Conservation (phyloP, 2,888 invertebrate genomes). For the Sisyra terminalis region DNA sequence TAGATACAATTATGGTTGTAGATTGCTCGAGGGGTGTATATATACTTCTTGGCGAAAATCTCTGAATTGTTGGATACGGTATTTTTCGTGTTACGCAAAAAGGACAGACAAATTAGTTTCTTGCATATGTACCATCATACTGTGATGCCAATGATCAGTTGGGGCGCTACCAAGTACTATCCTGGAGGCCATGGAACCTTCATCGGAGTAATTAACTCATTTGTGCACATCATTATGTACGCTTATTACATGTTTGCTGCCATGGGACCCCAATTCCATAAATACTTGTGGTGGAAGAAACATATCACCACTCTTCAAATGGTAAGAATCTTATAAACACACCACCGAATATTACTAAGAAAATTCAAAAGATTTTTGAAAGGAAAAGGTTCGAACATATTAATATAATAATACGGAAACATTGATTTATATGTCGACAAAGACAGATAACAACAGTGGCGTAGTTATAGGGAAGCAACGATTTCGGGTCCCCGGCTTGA, state of each 20-base stretch:
- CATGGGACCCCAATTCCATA: slow-evolving; percentile 53
- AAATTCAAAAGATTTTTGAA: too few relatives aligned
- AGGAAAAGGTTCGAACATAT: too few relatives aligned
- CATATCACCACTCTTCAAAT: slow-evolving; percentile 67
- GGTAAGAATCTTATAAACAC: slow-evolving; percentile 31
- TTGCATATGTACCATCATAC: slow-evolving; percentile 90
- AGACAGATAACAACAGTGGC: too few relatives aligned
- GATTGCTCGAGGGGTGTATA: slow-evolving; percentile 58
- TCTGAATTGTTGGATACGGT: slow-evolving; percentile 82
- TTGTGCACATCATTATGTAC: slow-evolving; percentile 72
- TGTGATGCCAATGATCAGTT: slow-evolving; percentile 86
- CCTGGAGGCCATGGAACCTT: slow-evolving; percentile 54
- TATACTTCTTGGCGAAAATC: slow-evolving; percentile 79
- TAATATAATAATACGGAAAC: too few relatives aligned
- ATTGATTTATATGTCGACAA: too few relatives aligned
- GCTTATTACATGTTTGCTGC: slow-evolving; percentile 62
- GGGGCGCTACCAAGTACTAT: slow-evolving; percentile 82
- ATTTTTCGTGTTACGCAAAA: slow-evolving; percentile 87
- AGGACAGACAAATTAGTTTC: slow-evolving; percentile 75
- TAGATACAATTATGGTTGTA: slow-evolving; percentile 17
- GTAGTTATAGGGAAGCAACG: too few relatives aligned
- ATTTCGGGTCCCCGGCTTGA: too few relatives aligned
- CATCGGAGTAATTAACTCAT: slow-evolving; percentile 53
- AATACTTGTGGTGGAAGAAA: slow-evolving; percentile 73
- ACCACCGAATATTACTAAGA: background rate